Percentiles rank a stretch among this genome's conserved stretches.
Evolutionary conservation across 1,140 invertebrate species (phyloP).

Genomic region (Saccostrea cuccullata): DNA sequence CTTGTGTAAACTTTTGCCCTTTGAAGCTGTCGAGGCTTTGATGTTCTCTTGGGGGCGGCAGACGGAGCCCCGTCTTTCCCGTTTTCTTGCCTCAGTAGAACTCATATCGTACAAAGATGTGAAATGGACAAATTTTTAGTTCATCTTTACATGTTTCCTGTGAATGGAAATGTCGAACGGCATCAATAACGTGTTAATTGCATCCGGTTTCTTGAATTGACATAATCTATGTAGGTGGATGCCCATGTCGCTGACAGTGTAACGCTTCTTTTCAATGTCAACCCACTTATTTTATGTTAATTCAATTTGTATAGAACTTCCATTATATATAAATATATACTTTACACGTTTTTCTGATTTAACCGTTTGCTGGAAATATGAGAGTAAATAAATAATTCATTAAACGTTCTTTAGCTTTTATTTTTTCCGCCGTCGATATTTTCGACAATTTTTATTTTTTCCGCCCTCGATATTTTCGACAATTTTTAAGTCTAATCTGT

Average conservation of each 20-base stretch:
- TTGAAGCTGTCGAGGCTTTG: constrained; percentile 20
- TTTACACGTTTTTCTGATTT: too few species aligned
- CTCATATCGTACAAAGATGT: neutral
- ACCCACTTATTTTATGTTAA: neutral
- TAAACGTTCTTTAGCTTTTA: too few species aligned
- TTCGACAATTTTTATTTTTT: too few species aligned
- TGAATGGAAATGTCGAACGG: neutral
- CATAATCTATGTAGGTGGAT: neutral
- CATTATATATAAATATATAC: too few species aligned
- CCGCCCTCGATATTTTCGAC: too few species aligned
- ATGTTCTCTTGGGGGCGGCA: neutral
- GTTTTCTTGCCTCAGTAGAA: neutral
- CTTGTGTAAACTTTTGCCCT: constrained; percentile 14
- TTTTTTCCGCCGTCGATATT: too few species aligned
- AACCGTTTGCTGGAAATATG: too few species aligned
- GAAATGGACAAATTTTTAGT: neutral
- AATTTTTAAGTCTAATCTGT: too few species aligned
- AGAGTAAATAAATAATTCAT: too few species aligned
- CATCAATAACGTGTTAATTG: constrained; percentile 22
- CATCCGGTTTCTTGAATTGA: constrained; percentile 36
- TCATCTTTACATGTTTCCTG: neutral
- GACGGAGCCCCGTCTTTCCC: neutral
- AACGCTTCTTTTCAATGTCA: too few species aligned
- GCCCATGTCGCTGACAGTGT: too few species aligned
- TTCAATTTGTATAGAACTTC: too few species aligned